Conservation (phyloP, 1,140 invertebrate genomes). For the Sitobion miscanthi region DNA sequence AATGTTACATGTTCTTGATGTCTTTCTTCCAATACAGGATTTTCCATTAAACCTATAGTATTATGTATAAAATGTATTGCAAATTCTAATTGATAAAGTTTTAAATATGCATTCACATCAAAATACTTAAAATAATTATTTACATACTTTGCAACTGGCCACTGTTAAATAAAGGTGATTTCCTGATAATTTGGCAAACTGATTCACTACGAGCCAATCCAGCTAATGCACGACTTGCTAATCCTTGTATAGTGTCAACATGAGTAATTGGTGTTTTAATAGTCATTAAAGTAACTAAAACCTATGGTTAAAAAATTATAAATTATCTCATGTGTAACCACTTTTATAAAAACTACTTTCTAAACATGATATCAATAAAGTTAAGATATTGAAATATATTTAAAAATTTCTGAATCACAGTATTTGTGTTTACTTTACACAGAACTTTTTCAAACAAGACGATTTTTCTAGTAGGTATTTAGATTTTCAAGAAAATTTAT, state of each 20-base stretch:
- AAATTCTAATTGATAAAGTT: not conserved
- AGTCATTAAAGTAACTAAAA: conserved; percentile 81
- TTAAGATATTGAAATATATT: not conserved
- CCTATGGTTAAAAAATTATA: conserved; percentile 62
- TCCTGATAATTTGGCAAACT: conserved; percentile 93
- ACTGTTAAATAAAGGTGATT: conserved; percentile 91
- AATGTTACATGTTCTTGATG: conserved; percentile 93
- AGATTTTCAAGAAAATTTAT: too few species aligned
- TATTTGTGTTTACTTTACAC: too few species aligned
- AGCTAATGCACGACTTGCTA: conserved; percentile 72
- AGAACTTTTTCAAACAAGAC: conserved; percentile 62
- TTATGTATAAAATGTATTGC: not conserved
- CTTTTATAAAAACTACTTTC: too few species aligned
- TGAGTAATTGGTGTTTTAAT: conserved; percentile 95
- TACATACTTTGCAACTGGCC: conserved; percentile 85
- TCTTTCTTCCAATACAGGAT: conserved; percentile 96
- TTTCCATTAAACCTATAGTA: conserved; percentile 83
- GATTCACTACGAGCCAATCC: conserved; percentile 3
- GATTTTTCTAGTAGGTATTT: too few species aligned
- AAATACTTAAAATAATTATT: not conserved
- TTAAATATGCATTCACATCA: not conserved
- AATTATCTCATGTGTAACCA: too few species aligned
- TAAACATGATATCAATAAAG: too few species aligned
- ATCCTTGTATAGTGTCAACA: conserved; percentile 89
- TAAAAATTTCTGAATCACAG: too few species aligned